Percentiles rank a stretch among this genome's conserved stretches.
phyloP scores from a whole-genome alignment of 2,888 invertebrate species.

The Rhagonycha lutea region DNA sequence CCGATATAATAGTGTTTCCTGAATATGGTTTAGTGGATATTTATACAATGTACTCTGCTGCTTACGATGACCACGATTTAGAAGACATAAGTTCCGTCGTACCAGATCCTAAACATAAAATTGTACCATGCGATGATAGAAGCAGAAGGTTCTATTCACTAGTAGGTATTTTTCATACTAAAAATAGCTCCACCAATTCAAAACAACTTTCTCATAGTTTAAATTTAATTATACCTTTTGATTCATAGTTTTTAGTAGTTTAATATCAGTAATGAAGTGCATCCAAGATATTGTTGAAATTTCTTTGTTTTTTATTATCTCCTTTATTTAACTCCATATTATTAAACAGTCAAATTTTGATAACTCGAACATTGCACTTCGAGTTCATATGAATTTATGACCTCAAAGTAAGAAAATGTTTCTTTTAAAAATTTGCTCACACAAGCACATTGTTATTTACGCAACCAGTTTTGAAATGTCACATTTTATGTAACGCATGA shows the following conservation, averaged over 20 bases:
- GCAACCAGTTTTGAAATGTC: too few species aligned
- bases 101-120: constrained; percentile 24
- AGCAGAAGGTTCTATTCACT: constrained; percentile 8
- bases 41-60: constrained; percentile 7
- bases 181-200: neutral
- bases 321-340: too few species aligned
- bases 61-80: constrained; percentile 2
- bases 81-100: constrained; percentile 18
- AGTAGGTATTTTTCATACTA: constrained; percentile 4
- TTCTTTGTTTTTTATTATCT: neutral
- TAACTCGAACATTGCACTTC: too few species aligned
- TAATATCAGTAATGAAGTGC: too few species aligned
- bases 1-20: constrained; percentile 28
- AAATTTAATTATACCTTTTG: neutral
- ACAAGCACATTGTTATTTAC: too few species aligned
- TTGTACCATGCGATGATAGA: constrained; percentile 27
- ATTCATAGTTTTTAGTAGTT: too few species aligned
- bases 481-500: too few species aligned
- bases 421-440: too few species aligned
- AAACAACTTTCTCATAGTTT: neutral
- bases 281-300: neutral
- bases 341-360: too few species aligned
- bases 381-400: too few species aligned
- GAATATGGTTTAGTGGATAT: constrained; percentile 24
- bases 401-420: too few species aligned